Conservation (phyloP, 2,113 vertebrate genomes). For the Puntigrus tetrazona region DNA sequence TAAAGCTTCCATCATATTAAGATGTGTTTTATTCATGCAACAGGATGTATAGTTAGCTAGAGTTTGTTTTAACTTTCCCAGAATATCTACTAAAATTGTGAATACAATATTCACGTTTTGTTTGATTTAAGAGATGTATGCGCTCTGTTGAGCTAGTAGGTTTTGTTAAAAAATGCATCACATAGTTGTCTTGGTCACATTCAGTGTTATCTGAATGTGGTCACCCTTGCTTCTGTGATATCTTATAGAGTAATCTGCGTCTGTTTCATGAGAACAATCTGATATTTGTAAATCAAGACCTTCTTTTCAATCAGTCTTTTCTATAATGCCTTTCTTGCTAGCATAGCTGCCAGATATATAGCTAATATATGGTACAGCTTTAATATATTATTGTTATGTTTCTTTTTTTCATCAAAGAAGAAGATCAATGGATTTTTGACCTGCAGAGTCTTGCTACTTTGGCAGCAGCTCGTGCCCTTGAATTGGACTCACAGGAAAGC, state of each 20-base stretch:
- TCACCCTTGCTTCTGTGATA: background rate
- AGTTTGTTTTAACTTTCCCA: constrained; percentile 58
- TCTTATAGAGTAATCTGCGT: background rate
- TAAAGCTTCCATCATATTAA: constrained; percentile 73
- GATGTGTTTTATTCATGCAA: constrained; percentile 60
- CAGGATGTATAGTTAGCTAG: constrained; percentile 67
- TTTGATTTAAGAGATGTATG: background rate
- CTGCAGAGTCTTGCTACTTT: constrained; percentile 90
- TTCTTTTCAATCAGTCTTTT: background rate
- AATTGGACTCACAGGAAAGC: constrained; percentile 69
- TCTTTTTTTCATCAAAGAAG: constrained; percentile 69
- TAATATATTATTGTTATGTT: background rate
- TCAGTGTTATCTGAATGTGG: background rate
- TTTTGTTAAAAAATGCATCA: background rate
- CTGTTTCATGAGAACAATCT: background rate
- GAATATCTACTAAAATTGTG: constrained; percentile 23
- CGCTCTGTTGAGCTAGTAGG: background rate
- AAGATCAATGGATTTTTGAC: constrained; percentile 86
- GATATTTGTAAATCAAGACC: background rate
- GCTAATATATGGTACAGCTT: background rate
- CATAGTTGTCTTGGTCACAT: background rate
- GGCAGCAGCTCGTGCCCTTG: constrained; percentile 87
- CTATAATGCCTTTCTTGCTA: background rate
- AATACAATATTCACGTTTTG: background rate
- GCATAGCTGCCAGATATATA: background rate